phyloP scores from a whole-genome alignment of 2,888 invertebrate species.

The Eubasilissa splendida region DNA sequence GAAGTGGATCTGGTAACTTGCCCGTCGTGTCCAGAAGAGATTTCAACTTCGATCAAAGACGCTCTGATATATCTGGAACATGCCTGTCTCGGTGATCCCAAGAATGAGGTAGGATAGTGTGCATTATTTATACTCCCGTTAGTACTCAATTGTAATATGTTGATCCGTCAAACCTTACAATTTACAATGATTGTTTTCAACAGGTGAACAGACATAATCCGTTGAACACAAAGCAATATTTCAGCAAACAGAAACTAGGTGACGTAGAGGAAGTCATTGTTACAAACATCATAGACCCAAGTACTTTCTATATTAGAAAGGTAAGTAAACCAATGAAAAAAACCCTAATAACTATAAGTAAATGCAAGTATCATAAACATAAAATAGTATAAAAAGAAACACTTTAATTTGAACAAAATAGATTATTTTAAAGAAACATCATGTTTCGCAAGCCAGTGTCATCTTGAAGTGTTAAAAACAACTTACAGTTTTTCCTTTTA shows the following conservation, averaged over 20 bases:
- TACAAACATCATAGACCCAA: slow-evolving; percentile 75
- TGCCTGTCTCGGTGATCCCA: slow-evolving; percentile 61
- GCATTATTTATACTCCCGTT: not conserved
- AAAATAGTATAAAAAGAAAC: no score
- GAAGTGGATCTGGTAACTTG: slow-evolving; percentile 57
- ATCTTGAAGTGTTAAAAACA: no score
- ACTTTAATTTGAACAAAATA: no score
- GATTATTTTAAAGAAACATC: no score
- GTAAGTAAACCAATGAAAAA: slow-evolving; percentile 63
- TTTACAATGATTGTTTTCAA: not conserved
- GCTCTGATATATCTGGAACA: slow-evolving; percentile 66
- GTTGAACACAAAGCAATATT: slow-evolving; percentile 60
- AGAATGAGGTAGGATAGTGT: slow-evolving; percentile 25
- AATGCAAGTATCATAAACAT: no score
- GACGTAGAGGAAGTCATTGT: slow-evolving; percentile 71
- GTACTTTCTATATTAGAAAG: slow-evolving; percentile 78
- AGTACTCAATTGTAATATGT: not conserved
- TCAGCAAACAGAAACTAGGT: slow-evolving; percentile 62
- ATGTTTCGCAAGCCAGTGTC: no score
- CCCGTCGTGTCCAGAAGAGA: slow-evolving; percentile 60
- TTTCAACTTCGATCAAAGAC: slow-evolving; percentile 66
- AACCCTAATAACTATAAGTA: not conserved
- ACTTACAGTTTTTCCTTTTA: no score
- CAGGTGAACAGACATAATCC: slow-evolving; percentile 61
- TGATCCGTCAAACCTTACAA: not conserved